Evolutionary conservation across 1,140 invertebrate species (phyloP).

Genomic region (Rhagoletis pomonella): DNA sequence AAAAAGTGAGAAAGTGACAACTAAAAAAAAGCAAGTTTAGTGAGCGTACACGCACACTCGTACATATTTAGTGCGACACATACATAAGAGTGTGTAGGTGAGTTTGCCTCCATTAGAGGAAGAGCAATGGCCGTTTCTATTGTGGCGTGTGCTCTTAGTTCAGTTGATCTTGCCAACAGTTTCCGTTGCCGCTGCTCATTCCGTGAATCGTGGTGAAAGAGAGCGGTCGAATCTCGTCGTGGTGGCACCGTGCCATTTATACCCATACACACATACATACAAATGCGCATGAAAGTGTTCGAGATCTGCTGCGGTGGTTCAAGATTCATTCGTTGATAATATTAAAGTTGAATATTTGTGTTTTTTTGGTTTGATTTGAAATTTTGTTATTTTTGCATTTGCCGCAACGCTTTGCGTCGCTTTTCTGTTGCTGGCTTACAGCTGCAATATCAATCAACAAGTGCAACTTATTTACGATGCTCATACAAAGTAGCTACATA

Average conservation of each 20-base stretch:
- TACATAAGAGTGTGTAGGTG: no score
- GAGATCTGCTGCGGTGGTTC: not conserved
- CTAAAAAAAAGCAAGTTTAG: not conserved
- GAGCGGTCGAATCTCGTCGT: not conserved
- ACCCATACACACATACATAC: not conserved
- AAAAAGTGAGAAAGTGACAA: not conserved
- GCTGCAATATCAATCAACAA: not conserved
- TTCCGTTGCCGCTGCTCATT: constrained; percentile 22
- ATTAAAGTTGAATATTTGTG: constrained; percentile 40
- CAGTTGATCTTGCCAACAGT: not conserved
- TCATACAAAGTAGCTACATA: not conserved
- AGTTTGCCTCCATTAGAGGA: not conserved
- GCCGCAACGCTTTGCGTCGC: not conserved
- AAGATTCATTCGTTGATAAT: constrained; percentile 41
- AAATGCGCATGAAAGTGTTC: not conserved
- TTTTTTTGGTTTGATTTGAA: constrained; percentile 36
- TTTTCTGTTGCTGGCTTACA: not conserved
- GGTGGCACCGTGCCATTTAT: constrained; percentile 42
- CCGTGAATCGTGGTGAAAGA: constrained; percentile 37
- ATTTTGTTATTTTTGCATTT: not conserved
- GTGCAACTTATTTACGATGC: not conserved
- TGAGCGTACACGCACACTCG: no score
- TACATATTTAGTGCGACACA: no score
- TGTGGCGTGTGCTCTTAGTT: not conserved
- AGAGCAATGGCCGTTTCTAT: not conserved